These are phyloP conservation scores for Seriola dumerili DNA, from an alignment of 2,113 vertebrate species.

Conservation along the genomic window DNA sequence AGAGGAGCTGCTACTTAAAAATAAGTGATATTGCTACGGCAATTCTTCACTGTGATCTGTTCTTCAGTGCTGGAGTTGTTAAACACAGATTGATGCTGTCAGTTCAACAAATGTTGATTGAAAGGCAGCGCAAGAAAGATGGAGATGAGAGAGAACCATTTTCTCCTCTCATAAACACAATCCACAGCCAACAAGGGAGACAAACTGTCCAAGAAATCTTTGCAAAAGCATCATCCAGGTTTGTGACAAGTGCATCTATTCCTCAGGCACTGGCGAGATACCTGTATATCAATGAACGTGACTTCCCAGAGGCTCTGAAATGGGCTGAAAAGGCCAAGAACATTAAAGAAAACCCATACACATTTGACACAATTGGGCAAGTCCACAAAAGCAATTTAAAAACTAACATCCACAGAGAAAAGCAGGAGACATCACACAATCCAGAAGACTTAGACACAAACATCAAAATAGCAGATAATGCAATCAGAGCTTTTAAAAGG, in stretches of 20 bases:
- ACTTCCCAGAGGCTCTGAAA: slow-evolving; percentile 60
- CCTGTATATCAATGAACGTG: slow-evolving; percentile 59
- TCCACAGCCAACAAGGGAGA: slow-evolving; percentile 47
- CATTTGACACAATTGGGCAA: slow-evolving; percentile 86
- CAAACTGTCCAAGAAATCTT: slow-evolving; percentile 64
- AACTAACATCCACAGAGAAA: slow-evolving; percentile 41
- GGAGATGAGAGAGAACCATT: slow-evolving; percentile 58
- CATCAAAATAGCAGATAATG: slow-evolving; percentile 77
- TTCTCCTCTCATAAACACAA: slow-evolving; percentile 68
- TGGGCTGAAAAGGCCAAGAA: slow-evolving; percentile 84
- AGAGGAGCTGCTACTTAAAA: background rate
- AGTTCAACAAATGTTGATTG: slow-evolving; percentile 62
- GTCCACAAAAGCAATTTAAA: slow-evolving; percentile 85
- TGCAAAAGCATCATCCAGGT: slow-evolving; percentile 67
- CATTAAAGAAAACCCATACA: slow-evolving; percentile 83
- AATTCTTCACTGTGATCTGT: slow-evolving; percentile 69
- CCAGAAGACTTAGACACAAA: slow-evolving; percentile 60
- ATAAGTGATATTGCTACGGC: slow-evolving; percentile 26
- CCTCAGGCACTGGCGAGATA: slow-evolving; percentile 78
- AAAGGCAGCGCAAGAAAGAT: slow-evolving; percentile 61
- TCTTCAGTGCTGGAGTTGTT: slow-evolving; percentile 64
- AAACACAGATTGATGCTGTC: slow-evolving; percentile 56
- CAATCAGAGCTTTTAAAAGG: slow-evolving; percentile 81
- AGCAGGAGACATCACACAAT: slow-evolving; percentile 56
- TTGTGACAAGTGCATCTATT: slow-evolving; percentile 51